Percentiles rank a stretch among this genome's conserved stretches.
These are phyloP conservation scores for Enoplosus armatus DNA, from an alignment of 2,797 vertebrate genomes.

Conservation along the genomic window DNA sequence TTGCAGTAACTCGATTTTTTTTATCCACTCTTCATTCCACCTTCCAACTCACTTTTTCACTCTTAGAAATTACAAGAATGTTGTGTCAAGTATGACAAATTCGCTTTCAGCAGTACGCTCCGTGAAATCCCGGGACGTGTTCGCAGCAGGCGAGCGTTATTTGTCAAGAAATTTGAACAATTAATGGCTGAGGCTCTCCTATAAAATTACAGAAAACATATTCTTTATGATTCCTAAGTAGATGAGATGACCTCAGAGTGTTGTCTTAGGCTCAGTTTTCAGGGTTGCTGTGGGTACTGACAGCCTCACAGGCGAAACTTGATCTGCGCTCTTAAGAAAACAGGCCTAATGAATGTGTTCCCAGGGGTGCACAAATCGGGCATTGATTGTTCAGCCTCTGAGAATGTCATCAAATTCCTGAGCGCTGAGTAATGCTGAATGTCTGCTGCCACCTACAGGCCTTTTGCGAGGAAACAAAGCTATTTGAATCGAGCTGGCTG, in stretches of 20 bases:
- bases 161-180: slow-evolving; percentile 42
- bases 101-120: not conserved
- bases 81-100: slow-evolving; percentile 50
- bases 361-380: slow-evolving; percentile 37
- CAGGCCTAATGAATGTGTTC: slow-evolving; percentile 56
- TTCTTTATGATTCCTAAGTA: slow-evolving; percentile 37
- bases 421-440: slow-evolving; percentile 7
- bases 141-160: slow-evolving; percentile 15
- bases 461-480: not conserved
- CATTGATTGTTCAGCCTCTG: slow-evolving; percentile 17
- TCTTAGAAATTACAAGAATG: slow-evolving; percentile 46
- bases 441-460: slow-evolving; percentile 69
- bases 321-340: slow-evolving; percentile 46
- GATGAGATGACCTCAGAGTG: slow-evolving; percentile 66
- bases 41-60: slow-evolving; percentile 23
- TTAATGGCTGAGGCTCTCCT: slow-evolving; percentile 40
- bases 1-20: slow-evolving; percentile 31
- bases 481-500: not conserved
- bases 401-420: not conserved
- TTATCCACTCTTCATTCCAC: slow-evolving; percentile 27
- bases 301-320: slow-evolving; percentile 51
- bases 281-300: slow-evolving; percentile 24
- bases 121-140: slow-evolving; percentile 57
- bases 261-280: slow-evolving; percentile 72
- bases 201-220: slow-evolving; percentile 56